These are phyloP conservation scores for Tor tambroides DNA, from an alignment of 2,113 vertebrate species.

Conservation along the genomic window DNA sequence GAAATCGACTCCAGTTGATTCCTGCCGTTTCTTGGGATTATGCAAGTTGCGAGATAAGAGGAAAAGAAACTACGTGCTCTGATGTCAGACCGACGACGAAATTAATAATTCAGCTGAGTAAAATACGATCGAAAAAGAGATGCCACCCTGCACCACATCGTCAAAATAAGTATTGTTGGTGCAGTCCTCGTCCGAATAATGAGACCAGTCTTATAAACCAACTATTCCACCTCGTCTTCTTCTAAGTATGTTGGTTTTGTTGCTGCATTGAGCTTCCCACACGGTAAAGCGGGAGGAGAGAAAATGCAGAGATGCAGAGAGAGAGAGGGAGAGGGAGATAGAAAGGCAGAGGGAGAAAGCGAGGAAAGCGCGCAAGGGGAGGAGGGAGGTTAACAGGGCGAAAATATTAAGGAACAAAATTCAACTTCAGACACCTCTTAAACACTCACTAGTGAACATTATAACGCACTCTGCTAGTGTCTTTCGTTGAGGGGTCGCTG, in stretches of 20 bases:
- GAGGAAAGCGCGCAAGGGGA: conserved; percentile 25
- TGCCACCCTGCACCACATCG: conserved; percentile 4
- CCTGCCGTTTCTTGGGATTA: conserved; percentile 52
- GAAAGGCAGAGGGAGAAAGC: conserved; percentile 4
- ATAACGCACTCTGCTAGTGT: background rate
- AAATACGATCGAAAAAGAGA: conserved; percentile 49
- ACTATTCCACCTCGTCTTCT: conserved; percentile 54
- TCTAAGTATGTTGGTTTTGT: conserved; percentile 55
- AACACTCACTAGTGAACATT: background rate
- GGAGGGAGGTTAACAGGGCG: background rate
- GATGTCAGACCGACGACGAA: conserved; percentile 54
- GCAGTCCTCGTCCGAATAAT: conserved; percentile 44
- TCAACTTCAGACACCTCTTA: conserved; percentile 33
- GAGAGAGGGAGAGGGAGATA: conserved; percentile 44
- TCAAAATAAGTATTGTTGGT: conserved; percentile 34
- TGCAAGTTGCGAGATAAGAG: conserved; percentile 45
- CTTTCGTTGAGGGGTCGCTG: background rate
- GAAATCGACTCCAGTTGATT: conserved; percentile 40
- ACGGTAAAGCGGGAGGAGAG: conserved; percentile 50
- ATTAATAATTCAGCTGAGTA: conserved; percentile 65
- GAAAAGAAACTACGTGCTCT: conserved; percentile 44
- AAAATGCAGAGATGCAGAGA: conserved; percentile 52
- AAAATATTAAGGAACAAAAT: conserved; percentile 35
- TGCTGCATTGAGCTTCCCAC: conserved; percentile 58
- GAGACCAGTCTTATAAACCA: conserved; percentile 40